phyloP scores from a whole-genome alignment of 1,140 invertebrate species.

The Sarcophaga bullata region DNA sequence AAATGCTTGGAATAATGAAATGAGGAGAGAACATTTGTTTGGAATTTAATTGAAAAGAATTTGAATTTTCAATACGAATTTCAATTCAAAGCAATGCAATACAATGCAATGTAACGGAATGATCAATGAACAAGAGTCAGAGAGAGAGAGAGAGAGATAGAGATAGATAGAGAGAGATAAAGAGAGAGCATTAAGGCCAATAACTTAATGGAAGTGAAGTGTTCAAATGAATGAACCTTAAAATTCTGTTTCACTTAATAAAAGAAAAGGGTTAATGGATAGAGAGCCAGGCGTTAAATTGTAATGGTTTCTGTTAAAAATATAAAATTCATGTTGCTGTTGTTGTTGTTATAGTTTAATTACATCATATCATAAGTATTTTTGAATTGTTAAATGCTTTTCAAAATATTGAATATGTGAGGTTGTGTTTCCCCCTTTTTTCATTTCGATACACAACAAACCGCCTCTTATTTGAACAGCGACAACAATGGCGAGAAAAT shows the following conservation, averaged over 20 bases:
- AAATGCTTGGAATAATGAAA: neutral
- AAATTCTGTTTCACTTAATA: neutral
- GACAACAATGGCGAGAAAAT: neutral
- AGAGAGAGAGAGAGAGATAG: too few species aligned
- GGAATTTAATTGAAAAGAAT: neutral
- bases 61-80: neutral
- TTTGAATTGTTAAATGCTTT: too few species aligned
- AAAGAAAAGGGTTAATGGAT: neutral
- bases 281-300: neutral
- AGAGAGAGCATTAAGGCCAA: neutral
- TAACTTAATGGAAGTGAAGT: neutral
- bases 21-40: conserved; percentile 2
- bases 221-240: conserved; percentile 14
- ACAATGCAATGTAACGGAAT: too few species aligned
- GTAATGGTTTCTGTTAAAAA: neutral
- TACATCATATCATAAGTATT: too few species aligned
- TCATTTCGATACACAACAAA: neutral
- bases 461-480: neutral
- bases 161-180: too few species aligned
- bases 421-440: neutral
- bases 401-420: too few species aligned
- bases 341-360: too few species aligned
- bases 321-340: too few species aligned
- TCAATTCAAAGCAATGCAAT: neutral
- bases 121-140: too few species aligned